Evolutionary conservation across 2,888 invertebrate genomes (phyloP), one percentile per base, ranked within the genome.

Genomic region (Deilephila elpenor): DNA sequence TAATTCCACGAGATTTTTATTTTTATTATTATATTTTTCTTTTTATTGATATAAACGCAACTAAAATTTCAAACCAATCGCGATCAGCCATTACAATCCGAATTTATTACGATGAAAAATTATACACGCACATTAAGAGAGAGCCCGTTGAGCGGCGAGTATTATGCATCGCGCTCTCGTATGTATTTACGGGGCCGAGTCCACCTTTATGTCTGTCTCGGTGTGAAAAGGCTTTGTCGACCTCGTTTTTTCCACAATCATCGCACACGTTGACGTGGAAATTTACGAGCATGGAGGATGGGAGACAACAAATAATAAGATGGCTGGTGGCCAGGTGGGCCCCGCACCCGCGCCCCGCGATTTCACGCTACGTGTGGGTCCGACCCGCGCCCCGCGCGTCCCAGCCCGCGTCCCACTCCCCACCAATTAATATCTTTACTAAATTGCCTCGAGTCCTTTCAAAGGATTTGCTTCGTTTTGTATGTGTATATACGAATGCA

Each of bases 301-400:
- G 91, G 90, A 92, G 92, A 93, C 93, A 93, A 94, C 93, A 94
- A 94, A 94, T 93, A 93, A 93, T 92, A 91, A 91, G 90, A 84
- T 89, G 87, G 83, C 85, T 84, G 86, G 86, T 83, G 88, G 88
- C 93, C 92, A 93, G 93, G 93, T 93, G 93, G 79, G 83, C 82
- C 80, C 85, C 87, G 89, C 91, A 89, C 90, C 92, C 91, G 91
- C 90, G 84, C 87, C 90, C 89, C 88, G 89, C 89, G 91, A 94
- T 94, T 94, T 93, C 93, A 94, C 93, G 94, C 94, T 88, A 86
- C 93, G 93, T 93, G 94, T 93, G 94, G 87, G 94, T 93, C 91
- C 91, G 79, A 74, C 74, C 80, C 81, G 73, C 70, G 75, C 82
- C 76, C 77, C 75, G 74, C 74, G 76, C 79, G 77, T 79, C 84